Base-by-base conservation (phyloP, 1,140 invertebrate genomes). In the Pogonus chalceus region DNA sequence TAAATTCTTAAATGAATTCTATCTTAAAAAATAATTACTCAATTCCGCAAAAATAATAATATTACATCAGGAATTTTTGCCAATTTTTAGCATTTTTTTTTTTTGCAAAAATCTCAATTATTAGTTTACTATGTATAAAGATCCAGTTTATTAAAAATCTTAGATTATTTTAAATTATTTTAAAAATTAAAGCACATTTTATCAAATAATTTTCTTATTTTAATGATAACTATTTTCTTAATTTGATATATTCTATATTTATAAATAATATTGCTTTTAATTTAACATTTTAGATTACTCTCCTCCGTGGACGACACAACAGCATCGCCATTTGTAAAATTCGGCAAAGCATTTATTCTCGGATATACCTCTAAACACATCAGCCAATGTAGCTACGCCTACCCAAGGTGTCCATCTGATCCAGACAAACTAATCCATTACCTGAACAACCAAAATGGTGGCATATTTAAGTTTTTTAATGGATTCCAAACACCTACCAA, bases 381-480 rank as follows among this genome's bases (percentile, higher is more conserved):
- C 37, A 72, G 82, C 2, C 54, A 60, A 2, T 89, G 86, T 62
- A 73, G 78, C 7, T 71, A 72, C 43, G 81, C 81, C 2, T 90
- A 87, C 58, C 77, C 82, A 0, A 75, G 76, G 22, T 91, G 88
- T 60, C 88, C 88, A 0, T 79, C 77, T 55, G 81, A 86, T 63
- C 72, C 83, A 22, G 78, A 84, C 54, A 76, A 80, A 60, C 72
- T 89, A 9, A 75, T 89, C 23, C 72, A 86, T 64, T 90, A 90
- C 65, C 72, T 90, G 46, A 90, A 91, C 69, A 91, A 90, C 69
- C 80, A 91, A 64, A 88, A 88, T 53, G 88, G 88, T 35, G 88
- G 88, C 9, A 88, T 90, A 65, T 90, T 89, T 65, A 77, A 84
- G 52, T 86, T 85, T 61, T 89, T 90, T 63, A 80, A 77, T 53